Base-by-base conservation (phyloP, 2,113 vertebrate species). In the Stigmatopora nigra region DNA sequence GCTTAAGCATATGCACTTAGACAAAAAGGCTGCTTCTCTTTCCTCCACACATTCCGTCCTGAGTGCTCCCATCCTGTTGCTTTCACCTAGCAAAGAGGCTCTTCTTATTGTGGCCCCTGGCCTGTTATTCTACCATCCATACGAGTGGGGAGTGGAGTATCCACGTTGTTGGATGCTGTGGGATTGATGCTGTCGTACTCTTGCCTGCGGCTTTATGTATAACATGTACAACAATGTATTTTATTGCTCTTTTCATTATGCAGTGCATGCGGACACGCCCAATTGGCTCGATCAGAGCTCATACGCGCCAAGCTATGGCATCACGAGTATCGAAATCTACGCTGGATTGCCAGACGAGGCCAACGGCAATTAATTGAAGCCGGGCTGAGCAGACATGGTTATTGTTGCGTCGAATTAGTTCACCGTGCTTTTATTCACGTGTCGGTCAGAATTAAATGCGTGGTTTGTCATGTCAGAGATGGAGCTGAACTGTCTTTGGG, bases 141-240 rank as follows among this genome's bases (percentile, higher is more conserved):
- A 25, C 45, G 25, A 41, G 47, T 57, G 74, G 58, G 71, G 71
- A 69, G 71, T 61, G 3, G 64, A 52, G 64, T 57, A 53, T 9
- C 10, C 45, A 6, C 64, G 63, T n/a, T 64, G 25, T 41, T 64
- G n/a, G 51, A 74, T 51, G 69, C 76, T 64, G 13, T 14, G 25
- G 38, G 15, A 59, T 2, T 46, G 31, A 51, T 44, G 65, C 1
- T 31, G 25, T 3, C 25, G 19, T 35, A 25, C 55, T 58, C 44
- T 63, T 45, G 52, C 59, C 73, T 51, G 36, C 52, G 61, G 72
- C 65, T 55, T 11, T 67, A 68, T 76, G 55, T 73, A 36, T 65
- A 75, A 5, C 59, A 63, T 14, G 38, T 45, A 77, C 5, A 60
- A 63, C 31, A 47, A 61, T 17, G 20, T 58, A n/a, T 22, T 44